Conservation (phyloP, 1,140 invertebrate genomes). For the Magallana gigas region DNA sequence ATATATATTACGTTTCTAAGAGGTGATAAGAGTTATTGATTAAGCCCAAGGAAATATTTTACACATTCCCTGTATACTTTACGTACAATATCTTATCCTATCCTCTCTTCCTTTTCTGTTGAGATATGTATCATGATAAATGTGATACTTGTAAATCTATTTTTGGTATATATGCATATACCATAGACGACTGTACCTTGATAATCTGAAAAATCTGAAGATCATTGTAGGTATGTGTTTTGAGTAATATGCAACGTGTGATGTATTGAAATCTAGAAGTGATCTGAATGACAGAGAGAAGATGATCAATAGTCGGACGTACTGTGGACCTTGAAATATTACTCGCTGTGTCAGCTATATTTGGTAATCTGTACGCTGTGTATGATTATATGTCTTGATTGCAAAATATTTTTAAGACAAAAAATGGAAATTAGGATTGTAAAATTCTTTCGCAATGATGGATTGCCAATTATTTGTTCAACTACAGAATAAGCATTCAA, state of each 20-base stretch:
- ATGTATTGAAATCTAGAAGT: background rate
- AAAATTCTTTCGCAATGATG: background rate
- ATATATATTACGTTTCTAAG: too few relatives aligned
- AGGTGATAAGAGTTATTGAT: too few relatives aligned
- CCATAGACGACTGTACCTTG: background rate
- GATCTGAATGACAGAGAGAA: background rate
- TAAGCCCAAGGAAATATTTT: too few relatives aligned
- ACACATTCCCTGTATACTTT: too few relatives aligned
- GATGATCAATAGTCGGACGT: background rate
- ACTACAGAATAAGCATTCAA: too few relatives aligned
- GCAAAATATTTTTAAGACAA: slow-evolving; percentile 7
- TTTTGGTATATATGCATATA: too few relatives aligned
- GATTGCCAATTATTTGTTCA: too few relatives aligned
- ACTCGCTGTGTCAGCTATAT: background rate
- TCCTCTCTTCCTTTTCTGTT: too few relatives aligned
- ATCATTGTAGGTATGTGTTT: slow-evolving; percentile 2
- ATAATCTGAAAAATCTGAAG: background rate
- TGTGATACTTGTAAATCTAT: too few relatives aligned
- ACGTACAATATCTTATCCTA: too few relatives aligned
- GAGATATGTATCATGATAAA: too few relatives aligned
- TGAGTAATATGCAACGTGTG: too few relatives aligned
- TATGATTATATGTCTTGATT: background rate
- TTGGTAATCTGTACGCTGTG: background rate
- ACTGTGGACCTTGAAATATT: background rate
- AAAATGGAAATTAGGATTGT: background rate